phyloP scores from a whole-genome alignment of 1,140 invertebrate species.

The Drosophila yakuba region DNA sequence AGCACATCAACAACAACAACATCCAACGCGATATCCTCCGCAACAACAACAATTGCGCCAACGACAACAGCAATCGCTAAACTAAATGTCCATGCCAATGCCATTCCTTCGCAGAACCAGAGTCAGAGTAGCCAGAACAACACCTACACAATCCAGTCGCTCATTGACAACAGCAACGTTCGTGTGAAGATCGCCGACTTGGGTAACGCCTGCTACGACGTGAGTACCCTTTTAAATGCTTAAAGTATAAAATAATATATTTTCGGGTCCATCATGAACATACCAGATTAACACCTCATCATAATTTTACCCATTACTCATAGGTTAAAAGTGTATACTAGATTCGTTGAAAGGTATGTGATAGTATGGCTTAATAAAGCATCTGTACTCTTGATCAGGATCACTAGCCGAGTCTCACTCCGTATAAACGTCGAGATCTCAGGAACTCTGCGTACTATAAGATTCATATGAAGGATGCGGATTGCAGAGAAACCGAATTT shows the following conservation, averaged over 20 bases:
- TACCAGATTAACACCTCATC: neutral
- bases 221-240: constrained; percentile 51
- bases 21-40: constrained; percentile 43
- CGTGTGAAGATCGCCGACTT: constrained; percentile 98
- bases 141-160: constrained; percentile 89
- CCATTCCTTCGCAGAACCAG: constrained; percentile 81
- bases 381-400: neutral
- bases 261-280: too few species aligned
- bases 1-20: constrained; percentile 49
- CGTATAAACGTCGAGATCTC: too few species aligned
- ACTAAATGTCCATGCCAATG: constrained; percentile 81
- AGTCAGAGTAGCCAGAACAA: constrained; percentile 75
- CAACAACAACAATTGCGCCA: constrained; percentile 33
- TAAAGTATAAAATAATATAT: too few species aligned
- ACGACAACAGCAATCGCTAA: constrained; percentile 64
- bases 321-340: neutral
- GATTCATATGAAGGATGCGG: too few species aligned
- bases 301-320: neutral
- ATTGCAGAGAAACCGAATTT: too few species aligned
- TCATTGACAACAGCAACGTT: constrained; percentile 94
- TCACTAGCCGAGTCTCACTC: too few species aligned
- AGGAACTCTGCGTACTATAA: too few species aligned
- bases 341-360: neutral
- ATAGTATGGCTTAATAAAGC: too few species aligned
- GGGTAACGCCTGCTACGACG: constrained; percentile 98